Percentiles rank a stretch among this genome's conserved stretches.
These are phyloP conservation scores for Parasteatoda lunata DNA, from an alignment of 2,888 invertebrate species.

Conservation along the genomic window DNA sequence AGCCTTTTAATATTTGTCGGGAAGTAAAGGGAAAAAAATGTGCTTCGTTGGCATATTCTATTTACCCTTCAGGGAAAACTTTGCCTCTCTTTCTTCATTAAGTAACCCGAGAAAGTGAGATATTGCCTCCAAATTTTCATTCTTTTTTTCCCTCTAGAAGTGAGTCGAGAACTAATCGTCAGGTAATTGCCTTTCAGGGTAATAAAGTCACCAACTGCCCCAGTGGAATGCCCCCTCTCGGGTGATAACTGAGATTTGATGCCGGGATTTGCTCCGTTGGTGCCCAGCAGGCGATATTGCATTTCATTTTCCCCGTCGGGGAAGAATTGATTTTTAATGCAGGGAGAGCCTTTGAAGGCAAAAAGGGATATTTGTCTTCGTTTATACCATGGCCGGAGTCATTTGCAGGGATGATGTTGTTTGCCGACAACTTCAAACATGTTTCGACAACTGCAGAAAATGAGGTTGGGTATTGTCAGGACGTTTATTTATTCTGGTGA, in stretches of 20 bases:
- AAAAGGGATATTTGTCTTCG: constrained; percentile 29
- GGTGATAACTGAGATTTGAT: constrained; percentile 28
- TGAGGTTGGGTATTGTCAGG: too few relatives aligned
- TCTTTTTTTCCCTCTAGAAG: neutral
- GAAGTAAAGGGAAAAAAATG: too few relatives aligned
- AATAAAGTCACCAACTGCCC: constrained; percentile 53
- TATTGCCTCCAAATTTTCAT: constrained; percentile 33
- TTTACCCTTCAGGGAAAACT: neutral
- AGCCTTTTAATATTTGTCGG: too few relatives aligned
- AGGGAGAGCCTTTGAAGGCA: neutral
- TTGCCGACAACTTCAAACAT: constrained; percentile 8
- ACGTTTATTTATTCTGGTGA: too few relatives aligned
- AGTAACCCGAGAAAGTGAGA: constrained; percentile 22
- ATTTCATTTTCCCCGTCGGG: constrained; percentile 18
- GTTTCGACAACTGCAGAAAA: neutral
- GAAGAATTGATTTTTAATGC: constrained; percentile 41
- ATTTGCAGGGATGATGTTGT: constrained; percentile 9
- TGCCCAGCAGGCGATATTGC: constrained; percentile 40
- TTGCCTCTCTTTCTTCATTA: constrained; percentile 34
- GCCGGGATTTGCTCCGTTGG: constrained; percentile 10
- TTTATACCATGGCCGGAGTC: neutral
- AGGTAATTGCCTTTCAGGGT: constrained; percentile 54
- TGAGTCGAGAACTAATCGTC: constrained; percentile 37
- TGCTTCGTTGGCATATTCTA: too few relatives aligned
- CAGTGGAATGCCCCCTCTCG: neutral